Evolutionary conservation across 2,888 invertebrate genomes (phyloP).

Genomic region (Eupeodes luniger): DNA sequence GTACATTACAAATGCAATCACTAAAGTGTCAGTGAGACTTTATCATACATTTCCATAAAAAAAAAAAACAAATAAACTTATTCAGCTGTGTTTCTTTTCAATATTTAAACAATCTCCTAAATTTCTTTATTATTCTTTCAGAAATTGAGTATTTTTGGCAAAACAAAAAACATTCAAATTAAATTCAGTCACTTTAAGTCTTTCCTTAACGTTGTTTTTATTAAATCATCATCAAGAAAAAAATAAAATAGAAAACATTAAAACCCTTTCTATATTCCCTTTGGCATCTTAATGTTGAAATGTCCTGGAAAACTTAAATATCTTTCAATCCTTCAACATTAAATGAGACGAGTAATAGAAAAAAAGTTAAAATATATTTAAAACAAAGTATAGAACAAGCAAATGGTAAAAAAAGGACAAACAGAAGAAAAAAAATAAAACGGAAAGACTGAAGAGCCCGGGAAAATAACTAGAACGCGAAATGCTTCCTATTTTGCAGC

Average conservation of each 20-base stretch:
- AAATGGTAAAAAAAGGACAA: background rate
- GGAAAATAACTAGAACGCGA: conserved; percentile 58
- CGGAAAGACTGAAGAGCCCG: conserved; percentile 22
- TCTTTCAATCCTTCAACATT: conserved; percentile 22
- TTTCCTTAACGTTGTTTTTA: background rate
- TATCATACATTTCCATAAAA: too few relatives aligned
- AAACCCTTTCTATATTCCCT: conserved; percentile 45
- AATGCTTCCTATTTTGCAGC: conserved; percentile 51
- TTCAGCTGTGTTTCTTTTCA: too few relatives aligned
- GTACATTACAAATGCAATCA: too few relatives aligned
- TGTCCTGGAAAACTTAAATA: conserved; percentile 37
- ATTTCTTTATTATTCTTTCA: too few relatives aligned
- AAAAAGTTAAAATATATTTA: background rate
- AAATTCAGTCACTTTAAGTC: background rate
- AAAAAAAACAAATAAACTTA: too few relatives aligned
- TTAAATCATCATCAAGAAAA: background rate
- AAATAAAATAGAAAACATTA: conserved; percentile 9
- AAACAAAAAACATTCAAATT: too few relatives aligned
- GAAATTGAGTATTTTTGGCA: too few relatives aligned
- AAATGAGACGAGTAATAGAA: background rate
- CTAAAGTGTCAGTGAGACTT: too few relatives aligned
- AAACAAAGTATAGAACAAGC: conserved; percentile 6
- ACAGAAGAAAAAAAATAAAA: background rate
- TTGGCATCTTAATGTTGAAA: conserved; percentile 8
- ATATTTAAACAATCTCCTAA: too few relatives aligned